Conservation (phyloP, 2,888 invertebrate genomes). For the Acleris literana region DNA sequence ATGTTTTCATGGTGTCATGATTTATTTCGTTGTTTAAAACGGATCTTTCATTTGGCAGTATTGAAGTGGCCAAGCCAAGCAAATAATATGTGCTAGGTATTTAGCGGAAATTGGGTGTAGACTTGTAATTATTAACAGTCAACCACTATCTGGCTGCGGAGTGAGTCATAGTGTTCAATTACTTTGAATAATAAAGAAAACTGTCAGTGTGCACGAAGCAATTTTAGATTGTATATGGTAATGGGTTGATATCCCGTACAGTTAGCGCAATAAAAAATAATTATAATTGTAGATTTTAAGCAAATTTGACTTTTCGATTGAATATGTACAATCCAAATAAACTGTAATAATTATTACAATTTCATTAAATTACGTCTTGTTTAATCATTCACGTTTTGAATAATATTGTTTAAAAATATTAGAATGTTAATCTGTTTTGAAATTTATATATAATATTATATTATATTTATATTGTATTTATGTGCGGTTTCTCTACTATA, state of each 20-base stretch:
- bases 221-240: conserved; percentile 58
- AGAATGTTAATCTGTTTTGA: conserved; percentile 75
- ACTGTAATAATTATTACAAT: conserved; percentile 68
- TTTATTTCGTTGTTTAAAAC: no score
- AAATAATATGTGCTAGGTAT: no score
- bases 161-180: conserved; percentile 58
- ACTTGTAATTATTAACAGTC: no score
- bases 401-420: conserved; percentile 67
- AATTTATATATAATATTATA: conserved; percentile 65
- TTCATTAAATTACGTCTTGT: conserved; percentile 55
- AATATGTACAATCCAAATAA: conserved; percentile 80
- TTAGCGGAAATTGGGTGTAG: no score
- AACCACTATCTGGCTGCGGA: conserved; percentile 42
- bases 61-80: no score
- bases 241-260: conserved; percentile 49
- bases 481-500: conserved; percentile 72
- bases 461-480: no score
- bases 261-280: conserved; percentile 70
- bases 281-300: conserved; percentile 53
- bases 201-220: conserved; percentile 61
- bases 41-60: no score
- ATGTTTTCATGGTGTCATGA: no score
- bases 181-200: conserved; percentile 22
- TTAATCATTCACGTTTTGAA: conserved; percentile 45
- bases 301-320: conserved; percentile 75